Conservation (phyloP, 2,797 vertebrate species). For the Moxostoma hubbsi region DNA sequence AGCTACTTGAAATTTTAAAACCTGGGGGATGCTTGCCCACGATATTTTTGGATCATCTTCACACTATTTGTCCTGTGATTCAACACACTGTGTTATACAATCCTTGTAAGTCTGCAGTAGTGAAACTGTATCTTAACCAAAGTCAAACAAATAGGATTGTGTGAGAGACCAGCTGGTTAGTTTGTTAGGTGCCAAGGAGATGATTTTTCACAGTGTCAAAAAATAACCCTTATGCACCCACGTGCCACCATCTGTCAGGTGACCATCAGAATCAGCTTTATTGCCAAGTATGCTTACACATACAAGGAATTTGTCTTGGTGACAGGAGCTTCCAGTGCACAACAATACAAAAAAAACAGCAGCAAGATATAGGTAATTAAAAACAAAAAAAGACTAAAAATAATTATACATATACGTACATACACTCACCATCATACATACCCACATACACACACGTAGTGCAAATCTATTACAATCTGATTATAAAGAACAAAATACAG, state of each 20-base stretch:
- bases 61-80: slow-evolving; percentile 31
- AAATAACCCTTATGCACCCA: slow-evolving; percentile 76
- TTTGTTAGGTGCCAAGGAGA: slow-evolving; percentile 65
- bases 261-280: too few species aligned
- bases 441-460: too few species aligned
- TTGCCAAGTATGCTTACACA: too few species aligned
- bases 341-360: too few species aligned
- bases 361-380: too few species aligned
- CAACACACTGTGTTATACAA: slow-evolving; percentile 4
- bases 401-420: too few species aligned
- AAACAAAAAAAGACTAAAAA: too few species aligned
- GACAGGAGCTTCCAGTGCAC: too few species aligned
- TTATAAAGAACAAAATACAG: too few species aligned
- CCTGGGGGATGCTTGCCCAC: background rate
- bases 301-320: too few species aligned
- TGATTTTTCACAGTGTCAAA: slow-evolving; percentile 75
- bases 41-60: slow-evolving; percentile 37
- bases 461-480: too few species aligned
- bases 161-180: slow-evolving; percentile 75
- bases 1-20: slow-evolving; percentile 24
- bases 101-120: slow-evolving; percentile 11
- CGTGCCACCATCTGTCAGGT: slow-evolving; percentile 79
- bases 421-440: too few species aligned
- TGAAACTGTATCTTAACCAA: slow-evolving; percentile 32
- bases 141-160: slow-evolving; percentile 63